Evolutionary conservation across 1,140 invertebrate species (phyloP).

Genomic region (Drosophila parvula): DNA sequence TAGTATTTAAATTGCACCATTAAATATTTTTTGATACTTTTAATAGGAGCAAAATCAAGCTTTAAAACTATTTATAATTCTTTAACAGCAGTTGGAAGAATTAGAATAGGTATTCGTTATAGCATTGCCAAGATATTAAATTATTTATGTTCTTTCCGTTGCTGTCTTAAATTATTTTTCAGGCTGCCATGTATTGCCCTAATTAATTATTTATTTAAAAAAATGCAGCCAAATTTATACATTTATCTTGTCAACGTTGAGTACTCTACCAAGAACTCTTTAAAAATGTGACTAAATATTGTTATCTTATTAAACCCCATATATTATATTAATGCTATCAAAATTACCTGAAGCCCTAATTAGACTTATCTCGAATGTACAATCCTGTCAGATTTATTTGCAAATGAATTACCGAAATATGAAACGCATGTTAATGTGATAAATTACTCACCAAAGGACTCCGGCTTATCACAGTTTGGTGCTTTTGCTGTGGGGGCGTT

Average conservation of each 20-base stretch:
- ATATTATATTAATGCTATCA: not conserved
- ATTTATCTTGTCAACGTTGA: not conserved
- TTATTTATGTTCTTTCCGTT: too few species aligned
- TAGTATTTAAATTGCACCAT: not conserved
- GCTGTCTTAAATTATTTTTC: too few species aligned
- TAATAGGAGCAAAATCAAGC: not conserved
- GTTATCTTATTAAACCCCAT: not conserved
- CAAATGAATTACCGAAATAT: not conserved
- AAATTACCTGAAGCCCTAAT: not conserved
- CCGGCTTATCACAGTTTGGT: slow-evolving; percentile 22
- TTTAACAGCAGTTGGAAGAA: too few species aligned
- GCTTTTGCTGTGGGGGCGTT: slow-evolving; percentile 33
- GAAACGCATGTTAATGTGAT: not conserved
- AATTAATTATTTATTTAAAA: too few species aligned
- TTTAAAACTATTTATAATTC: not conserved
- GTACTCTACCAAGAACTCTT: not conserved
- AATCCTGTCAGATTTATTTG: not conserved
- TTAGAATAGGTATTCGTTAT: too few species aligned
- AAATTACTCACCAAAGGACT: slow-evolving; percentile 32
- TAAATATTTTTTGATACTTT: not conserved
- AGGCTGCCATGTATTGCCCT: too few species aligned
- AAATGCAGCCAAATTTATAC: too few species aligned
- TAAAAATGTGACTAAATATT: not conserved
- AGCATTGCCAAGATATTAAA: too few species aligned
- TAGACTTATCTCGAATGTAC: not conserved